These are phyloP conservation scores for Cyprinella venusta DNA, from an alignment of 2,797 vertebrate genomes.

Conservation along the genomic window DNA sequence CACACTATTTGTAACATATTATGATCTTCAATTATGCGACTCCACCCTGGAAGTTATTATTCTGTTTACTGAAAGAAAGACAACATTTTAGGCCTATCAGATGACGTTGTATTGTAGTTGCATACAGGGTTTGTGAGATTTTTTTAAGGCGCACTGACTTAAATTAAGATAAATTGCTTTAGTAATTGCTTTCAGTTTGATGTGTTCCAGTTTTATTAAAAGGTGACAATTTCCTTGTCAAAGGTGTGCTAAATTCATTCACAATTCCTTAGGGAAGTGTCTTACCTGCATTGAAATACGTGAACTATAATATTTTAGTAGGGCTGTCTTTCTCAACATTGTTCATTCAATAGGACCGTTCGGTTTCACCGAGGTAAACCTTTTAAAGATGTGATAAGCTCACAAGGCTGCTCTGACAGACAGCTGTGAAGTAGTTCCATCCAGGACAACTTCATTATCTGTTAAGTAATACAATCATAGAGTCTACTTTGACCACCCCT, in stretches of 20 bases:
- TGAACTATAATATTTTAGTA: conserved; percentile 32
- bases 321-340: conserved; percentile 27
- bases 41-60: neutral
- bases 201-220: conserved; percentile 43
- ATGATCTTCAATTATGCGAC: neutral
- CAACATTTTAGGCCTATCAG: neutral
- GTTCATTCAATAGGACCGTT: neutral
- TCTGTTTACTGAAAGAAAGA: neutral
- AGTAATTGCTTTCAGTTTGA: conserved; percentile 23
- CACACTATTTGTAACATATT: neutral
- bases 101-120: neutral
- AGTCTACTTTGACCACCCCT: conserved; percentile 47
- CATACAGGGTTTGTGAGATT: conserved; percentile 21
- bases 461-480: conserved; percentile 61
- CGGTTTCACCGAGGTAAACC: conserved; percentile 7
- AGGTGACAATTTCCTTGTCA: neutral
- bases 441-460: conserved; percentile 62
- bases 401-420: conserved; percentile 28
- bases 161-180: neutral
- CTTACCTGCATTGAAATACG: conserved; percentile 10
- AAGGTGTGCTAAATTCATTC: conserved; percentile 30
- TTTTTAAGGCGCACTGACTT: conserved; percentile 4
- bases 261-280: conserved; percentile 22
- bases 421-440: conserved; percentile 44
- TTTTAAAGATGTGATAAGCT: conserved; percentile 30